A percentile compares a stretch with the other conserved stretches of the same genome.
Evolutionary conservation across 2,797 vertebrate species (phyloP).

Genomic region (Scomberomorus guttatus): DNA sequence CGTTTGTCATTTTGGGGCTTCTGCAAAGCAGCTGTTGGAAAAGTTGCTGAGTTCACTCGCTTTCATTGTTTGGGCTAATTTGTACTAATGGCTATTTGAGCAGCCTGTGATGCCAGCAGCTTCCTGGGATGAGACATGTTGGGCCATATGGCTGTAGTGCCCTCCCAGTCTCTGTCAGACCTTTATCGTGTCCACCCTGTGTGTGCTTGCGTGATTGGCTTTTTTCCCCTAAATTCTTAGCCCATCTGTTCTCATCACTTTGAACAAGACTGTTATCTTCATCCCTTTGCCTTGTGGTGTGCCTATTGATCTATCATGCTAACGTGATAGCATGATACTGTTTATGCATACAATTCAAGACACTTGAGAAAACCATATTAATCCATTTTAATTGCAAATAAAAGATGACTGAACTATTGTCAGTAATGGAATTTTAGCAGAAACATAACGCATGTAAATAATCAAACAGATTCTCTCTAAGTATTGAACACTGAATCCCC

Average conservation of each 20-base stretch:
- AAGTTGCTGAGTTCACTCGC: conserved; percentile 49
- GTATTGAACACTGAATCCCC: too few relatives aligned
- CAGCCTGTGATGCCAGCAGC: conserved; percentile 48
- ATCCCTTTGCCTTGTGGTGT: conserved; percentile 4
- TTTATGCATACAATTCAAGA: conserved; percentile 13
- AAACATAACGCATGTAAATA: background rate
- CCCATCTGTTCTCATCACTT: conserved; percentile 40
- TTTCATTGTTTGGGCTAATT: conserved; percentile 61
- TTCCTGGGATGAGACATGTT: conserved; percentile 56
- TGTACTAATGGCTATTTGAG: conserved; percentile 70
- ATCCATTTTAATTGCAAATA: conserved; percentile 19
- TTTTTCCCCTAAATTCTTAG: conserved; percentile 40
- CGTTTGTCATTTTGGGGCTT: conserved; percentile 27
- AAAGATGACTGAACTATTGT: conserved; percentile 12
- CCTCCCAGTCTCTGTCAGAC: conserved; percentile 38
- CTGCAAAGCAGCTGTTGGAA: conserved; percentile 67
- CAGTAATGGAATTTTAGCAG: background rate
- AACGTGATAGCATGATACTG: background rate
- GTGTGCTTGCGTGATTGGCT: conserved; percentile 5
- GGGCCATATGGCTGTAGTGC: conserved; percentile 59
- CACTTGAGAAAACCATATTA: conserved; percentile 15
- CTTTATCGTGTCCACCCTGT: conserved; percentile 20
- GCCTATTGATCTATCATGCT: conserved; percentile 1
- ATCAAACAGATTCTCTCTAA: background rate
- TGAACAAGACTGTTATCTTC: conserved; percentile 7